phyloP scores from a whole-genome alignment of 2,888 invertebrate species.

The Dysmachus trigonus region DNA sequence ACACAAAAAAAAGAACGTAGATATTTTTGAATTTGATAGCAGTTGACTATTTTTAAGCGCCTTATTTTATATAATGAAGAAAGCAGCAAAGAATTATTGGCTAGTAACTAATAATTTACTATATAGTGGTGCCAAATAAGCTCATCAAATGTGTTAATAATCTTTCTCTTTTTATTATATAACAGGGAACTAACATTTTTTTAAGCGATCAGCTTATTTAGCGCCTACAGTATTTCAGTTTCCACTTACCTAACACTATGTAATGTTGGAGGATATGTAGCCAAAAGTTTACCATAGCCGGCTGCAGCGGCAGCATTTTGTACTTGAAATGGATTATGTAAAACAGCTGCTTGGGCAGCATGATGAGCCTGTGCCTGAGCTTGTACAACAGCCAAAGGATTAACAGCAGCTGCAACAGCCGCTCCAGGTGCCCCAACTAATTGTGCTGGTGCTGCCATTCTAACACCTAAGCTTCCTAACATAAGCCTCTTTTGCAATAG shows the following conservation, averaged over 20 bases:
- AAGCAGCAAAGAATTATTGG: too few species aligned
- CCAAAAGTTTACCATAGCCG: constrained; percentile 74
- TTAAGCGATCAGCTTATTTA: not conserved
- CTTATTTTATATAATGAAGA: too few species aligned
- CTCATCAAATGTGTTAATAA: too few species aligned
- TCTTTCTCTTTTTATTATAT: not conserved
- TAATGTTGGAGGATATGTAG: constrained; percentile 68
- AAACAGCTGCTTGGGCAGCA: constrained; percentile 62
- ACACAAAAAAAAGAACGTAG: too few species aligned
- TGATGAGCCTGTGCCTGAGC: constrained; percentile 38
- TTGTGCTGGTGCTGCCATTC: constrained; percentile 68
- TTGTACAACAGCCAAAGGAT: constrained; percentile 57
- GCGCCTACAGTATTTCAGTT: not conserved
- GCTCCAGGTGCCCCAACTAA: constrained; percentile 63
- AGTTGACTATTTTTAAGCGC: too few species aligned
- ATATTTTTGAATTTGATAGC: too few species aligned
- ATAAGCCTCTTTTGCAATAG: constrained; percentile 75
- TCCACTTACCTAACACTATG: constrained; percentile 62
- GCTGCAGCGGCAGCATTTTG: constrained; percentile 70
- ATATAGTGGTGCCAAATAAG: not conserved
- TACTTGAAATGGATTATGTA: constrained; percentile 66
- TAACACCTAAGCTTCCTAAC: constrained; percentile 76
- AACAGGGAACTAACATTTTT: not conserved
- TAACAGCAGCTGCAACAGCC: constrained; percentile 66
- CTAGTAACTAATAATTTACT: too few species aligned